Evolutionary conservation across 2,797 vertebrate genomes (phyloP).

Genomic region (Anguilla megastoma): DNA sequence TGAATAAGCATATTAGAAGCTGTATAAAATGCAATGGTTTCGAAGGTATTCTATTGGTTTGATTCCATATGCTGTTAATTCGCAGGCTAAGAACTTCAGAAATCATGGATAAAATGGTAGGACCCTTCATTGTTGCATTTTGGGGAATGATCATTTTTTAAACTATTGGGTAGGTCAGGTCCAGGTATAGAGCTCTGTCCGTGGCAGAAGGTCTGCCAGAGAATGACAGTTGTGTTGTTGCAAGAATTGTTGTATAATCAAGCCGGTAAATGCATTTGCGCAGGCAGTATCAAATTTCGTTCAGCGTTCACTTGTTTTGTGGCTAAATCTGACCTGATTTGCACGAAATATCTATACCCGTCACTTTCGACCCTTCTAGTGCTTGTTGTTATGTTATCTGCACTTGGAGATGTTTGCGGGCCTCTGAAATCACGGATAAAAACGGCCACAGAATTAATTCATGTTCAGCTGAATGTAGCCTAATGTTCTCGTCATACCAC

Average conservation of each 20-base stretch:
- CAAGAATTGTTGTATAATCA: conserved; percentile 60
- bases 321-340: background rate
- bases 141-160: background rate
- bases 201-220: conserved; percentile 73
- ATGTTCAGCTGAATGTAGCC: background rate
- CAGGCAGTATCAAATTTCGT: background rate
- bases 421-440: background rate
- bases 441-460: background rate
- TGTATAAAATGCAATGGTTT: too few relatives aligned
- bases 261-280: background rate
- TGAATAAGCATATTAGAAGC: conserved; percentile 1
- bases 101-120: background rate
- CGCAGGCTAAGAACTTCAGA: background rate
- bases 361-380: background rate
- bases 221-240: conserved; percentile 65
- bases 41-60: too few relatives aligned
- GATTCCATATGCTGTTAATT: background rate
- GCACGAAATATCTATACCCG: background rate
- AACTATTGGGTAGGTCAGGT: conserved; percentile 8
- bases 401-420: background rate
- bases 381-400: background rate
- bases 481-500: background rate
- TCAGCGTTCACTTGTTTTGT: background rate
- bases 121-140: background rate
- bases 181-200: conserved; percentile 67